phyloP scores from a whole-genome alignment of 2,113 vertebrate genomes.

The Aleadryas rufinucha region DNA sequence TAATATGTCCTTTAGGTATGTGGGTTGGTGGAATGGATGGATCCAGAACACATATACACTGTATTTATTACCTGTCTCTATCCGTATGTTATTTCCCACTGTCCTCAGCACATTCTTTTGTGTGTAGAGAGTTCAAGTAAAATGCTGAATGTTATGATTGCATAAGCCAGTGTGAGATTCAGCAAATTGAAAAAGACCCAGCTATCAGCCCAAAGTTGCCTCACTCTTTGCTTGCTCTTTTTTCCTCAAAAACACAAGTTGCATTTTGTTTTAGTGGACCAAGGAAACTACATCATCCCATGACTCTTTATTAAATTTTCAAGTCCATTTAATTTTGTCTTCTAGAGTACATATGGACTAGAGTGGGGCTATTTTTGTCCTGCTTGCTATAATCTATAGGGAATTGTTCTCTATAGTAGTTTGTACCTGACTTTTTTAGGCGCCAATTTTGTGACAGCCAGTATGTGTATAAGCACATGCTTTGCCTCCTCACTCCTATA shows the following conservation, averaged over 20 bases:
- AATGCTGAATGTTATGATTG: background rate
- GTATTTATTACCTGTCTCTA: background rate
- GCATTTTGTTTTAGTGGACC: background rate
- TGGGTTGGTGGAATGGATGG: background rate
- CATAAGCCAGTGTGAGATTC: background rate
- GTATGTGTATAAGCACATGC: background rate
- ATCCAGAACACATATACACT: background rate
- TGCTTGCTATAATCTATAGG: background rate
- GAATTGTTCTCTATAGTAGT: background rate
- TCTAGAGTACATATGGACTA: background rate
- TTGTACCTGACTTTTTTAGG: background rate
- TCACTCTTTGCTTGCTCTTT: background rate
- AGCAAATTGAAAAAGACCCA: background rate
- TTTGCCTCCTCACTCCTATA: background rate
- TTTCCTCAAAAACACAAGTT: background rate
- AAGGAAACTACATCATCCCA: background rate
- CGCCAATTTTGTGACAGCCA: background rate
- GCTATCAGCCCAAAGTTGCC: background rate
- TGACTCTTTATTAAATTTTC: background rate
- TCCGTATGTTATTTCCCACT: background rate
- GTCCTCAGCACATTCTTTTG: background rate
- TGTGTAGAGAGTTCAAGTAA: background rate
- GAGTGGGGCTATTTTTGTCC: background rate
- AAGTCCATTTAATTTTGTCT: background rate
- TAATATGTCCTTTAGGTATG: constrained; percentile 2